phyloP scores from a whole-genome alignment of 2,113 vertebrate genomes.

The Rhodinocichla rosea region DNA sequence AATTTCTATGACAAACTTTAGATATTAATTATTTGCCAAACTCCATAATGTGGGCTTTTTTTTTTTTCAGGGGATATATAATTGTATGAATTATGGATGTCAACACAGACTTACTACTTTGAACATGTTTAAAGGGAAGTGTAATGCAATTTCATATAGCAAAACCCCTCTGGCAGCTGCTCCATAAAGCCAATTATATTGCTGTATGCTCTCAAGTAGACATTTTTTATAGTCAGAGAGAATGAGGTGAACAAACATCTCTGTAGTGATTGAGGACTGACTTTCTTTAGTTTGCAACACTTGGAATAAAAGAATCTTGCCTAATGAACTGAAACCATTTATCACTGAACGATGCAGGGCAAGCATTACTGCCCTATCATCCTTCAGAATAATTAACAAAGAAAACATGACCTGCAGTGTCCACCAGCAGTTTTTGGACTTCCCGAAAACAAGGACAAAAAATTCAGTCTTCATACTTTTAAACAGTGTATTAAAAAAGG shows the following conservation, averaged over 20 bases:
- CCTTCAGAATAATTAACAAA: background rate
- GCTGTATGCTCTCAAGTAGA: conserved; percentile 1
- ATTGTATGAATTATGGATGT: conserved; percentile 57
- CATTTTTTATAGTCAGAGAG: conserved; percentile 46
- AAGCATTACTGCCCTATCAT: background rate
- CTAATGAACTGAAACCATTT: conserved; percentile 45
- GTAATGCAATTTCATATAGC: conserved; percentile 64
- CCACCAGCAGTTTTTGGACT: background rate
- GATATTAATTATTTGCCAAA: conserved; percentile 66
- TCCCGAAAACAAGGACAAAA: background rate
- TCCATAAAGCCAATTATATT: conserved; percentile 58
- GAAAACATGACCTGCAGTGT: background rate
- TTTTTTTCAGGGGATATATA: conserved; percentile 32
- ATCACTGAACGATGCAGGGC: background rate
- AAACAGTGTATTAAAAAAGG: background rate
- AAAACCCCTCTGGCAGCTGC: conserved; percentile 50
- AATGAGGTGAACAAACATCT: conserved; percentile 49
- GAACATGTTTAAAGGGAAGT: conserved; percentile 61
- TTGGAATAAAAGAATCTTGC: background rate
- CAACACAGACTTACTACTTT: conserved; percentile 69
- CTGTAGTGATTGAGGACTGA: conserved; percentile 1
- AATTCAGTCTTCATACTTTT: background rate
- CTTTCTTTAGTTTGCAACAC: conserved; percentile 22
- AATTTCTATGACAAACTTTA: conserved; percentile 48
- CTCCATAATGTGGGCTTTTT: background rate